A percentile compares a stretch with the other conserved stretches of the same genome.
Conservation (phyloP, 2,797 vertebrate species). For the Iguana delicatissima region DNA sequence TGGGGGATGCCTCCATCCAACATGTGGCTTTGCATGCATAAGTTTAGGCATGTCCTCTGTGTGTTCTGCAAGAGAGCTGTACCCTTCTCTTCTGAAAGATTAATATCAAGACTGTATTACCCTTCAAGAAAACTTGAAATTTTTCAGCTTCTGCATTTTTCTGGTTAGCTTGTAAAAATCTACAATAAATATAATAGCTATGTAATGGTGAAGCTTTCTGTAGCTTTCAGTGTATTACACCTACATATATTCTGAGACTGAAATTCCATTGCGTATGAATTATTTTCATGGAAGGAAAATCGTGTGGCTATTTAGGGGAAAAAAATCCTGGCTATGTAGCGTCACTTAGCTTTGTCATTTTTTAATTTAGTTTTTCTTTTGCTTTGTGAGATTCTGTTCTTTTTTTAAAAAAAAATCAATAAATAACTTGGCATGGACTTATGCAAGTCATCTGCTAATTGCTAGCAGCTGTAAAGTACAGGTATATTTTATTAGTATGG, state of each 20-base stretch:
- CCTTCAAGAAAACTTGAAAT: background rate
- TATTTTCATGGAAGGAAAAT: constrained; percentile 63
- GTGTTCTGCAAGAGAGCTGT: background rate
- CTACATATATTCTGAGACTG: constrained; percentile 56
- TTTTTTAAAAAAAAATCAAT: constrained; percentile 12
- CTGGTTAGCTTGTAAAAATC: background rate
- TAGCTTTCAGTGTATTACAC: constrained; percentile 40
- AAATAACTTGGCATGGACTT: constrained; percentile 64
- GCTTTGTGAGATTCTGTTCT: constrained; percentile 60
- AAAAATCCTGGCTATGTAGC: background rate
- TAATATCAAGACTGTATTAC: background rate
- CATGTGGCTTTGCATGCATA: background rate
- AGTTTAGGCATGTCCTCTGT: background rate
- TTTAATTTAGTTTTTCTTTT: constrained; percentile 59
- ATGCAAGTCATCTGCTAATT: constrained; percentile 74
- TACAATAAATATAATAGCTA: background rate
- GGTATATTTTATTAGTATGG: constrained; percentile 72
- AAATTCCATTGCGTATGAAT: constrained; percentile 65
- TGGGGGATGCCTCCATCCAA: too few species aligned
- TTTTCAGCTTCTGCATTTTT: background rate
- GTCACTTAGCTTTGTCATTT: constrained; percentile 28
- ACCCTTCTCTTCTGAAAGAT: background rate
- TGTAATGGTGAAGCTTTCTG: background rate
- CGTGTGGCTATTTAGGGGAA: constrained; percentile 2
- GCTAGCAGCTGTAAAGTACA: constrained; percentile 77